Conservation (phyloP, 2,797 vertebrate species). For the Hyperoplus immaculatus region DNA sequence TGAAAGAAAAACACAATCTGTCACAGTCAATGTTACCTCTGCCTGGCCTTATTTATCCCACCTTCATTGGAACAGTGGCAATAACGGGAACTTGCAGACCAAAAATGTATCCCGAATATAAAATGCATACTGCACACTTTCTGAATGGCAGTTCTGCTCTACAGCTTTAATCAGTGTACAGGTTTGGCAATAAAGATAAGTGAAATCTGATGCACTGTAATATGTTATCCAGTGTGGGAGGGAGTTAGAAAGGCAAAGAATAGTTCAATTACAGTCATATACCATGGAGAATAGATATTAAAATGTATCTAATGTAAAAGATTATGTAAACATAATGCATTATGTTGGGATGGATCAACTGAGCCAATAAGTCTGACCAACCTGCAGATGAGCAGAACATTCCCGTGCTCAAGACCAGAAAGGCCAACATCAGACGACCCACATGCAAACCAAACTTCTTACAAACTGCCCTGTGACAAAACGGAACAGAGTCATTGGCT, state of each 20-base stretch:
- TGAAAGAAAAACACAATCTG: slow-evolving; percentile 65
- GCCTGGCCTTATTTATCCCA: neutral
- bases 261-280: neutral
- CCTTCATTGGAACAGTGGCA: neutral
- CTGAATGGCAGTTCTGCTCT: neutral
- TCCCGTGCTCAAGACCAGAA: slow-evolving; percentile 95
- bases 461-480: slow-evolving; percentile 91
- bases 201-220: neutral
- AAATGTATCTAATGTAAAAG: neutral
- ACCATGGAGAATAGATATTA: neutral
- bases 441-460: slow-evolving; percentile 99
- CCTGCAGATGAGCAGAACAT: slow-evolving; percentile 99
- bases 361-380: slow-evolving; percentile 67
- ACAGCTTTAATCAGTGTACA: neutral
- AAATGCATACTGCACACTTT: slow-evolving; percentile 1
- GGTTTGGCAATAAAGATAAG: neutral
- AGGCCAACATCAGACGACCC: slow-evolving; percentile 95
- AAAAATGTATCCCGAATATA: slow-evolving; percentile 6
- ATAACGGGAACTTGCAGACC: neutral
- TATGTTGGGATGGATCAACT: neutral
- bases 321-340: neutral
- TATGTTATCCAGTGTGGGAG: neutral
- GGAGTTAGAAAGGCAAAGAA: neutral
- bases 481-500: slow-evolving; percentile 16
- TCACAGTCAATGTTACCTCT: neutral